Evolutionary conservation across 2,797 vertebrate genomes (phyloP).

Genomic region (Sardinella longiceps): DNA sequence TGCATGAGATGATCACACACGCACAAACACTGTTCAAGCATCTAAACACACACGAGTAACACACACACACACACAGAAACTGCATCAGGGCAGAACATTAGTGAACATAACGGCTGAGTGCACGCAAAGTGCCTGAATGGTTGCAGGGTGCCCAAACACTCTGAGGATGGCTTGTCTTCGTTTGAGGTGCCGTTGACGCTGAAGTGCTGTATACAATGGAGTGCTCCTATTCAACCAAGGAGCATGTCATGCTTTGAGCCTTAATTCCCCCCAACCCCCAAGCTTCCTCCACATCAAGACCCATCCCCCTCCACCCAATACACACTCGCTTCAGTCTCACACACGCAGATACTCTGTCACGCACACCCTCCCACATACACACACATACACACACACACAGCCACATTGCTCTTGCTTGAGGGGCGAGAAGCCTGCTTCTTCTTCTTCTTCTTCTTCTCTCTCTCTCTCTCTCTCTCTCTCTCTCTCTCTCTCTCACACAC

Average conservation of each 20-base stretch:
- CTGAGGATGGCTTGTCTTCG: background rate
- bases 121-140: background rate
- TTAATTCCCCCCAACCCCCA: slow-evolving; percentile 43
- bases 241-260: slow-evolving; percentile 18
- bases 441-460: too few relatives aligned
- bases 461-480: background rate
- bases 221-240: slow-evolving; percentile 10
- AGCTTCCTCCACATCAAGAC: slow-evolving; percentile 45
- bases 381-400: slow-evolving; percentile 34
- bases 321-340: slow-evolving; percentile 40
- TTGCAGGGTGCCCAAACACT: background rate
- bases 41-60: background rate
- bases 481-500: background rate
- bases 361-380: slow-evolving; percentile 40
- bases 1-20: background rate
- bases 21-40: background rate
- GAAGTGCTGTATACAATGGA: slow-evolving; percentile 18
- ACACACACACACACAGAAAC: background rate
- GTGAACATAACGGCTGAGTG: background rate
- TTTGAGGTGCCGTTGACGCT: background rate
- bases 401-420: slow-evolving; percentile 12
- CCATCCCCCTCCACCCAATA: background rate
- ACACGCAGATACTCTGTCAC: slow-evolving; percentile 50
- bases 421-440: slow-evolving; percentile 28
- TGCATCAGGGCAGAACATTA: background rate